Conservation (phyloP, 2,113 vertebrate genomes). For the Rhodinocichla rosea region DNA sequence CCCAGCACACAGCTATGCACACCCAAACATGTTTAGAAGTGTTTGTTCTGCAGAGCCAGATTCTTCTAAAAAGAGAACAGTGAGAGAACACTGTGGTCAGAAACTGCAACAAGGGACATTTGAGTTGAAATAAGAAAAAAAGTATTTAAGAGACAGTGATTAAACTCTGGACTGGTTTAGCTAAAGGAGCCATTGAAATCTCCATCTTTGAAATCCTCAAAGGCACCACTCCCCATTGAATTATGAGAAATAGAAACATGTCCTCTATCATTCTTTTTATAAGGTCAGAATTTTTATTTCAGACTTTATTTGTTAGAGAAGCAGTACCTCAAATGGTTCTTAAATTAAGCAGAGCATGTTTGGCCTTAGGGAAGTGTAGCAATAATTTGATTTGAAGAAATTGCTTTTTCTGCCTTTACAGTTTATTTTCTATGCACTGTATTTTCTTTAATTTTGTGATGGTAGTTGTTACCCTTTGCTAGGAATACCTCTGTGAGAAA, state of each 20-base stretch:
- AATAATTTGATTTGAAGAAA: background rate
- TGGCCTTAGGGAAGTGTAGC: background rate
- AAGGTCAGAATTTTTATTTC: background rate
- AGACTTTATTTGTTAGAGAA: background rate
- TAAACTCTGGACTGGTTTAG: background rate
- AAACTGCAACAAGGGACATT: background rate
- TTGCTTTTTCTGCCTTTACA: background rate
- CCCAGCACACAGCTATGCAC: background rate
- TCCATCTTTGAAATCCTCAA: background rate
- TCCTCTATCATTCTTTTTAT: background rate
- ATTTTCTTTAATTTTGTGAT: background rate
- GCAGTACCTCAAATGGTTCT: background rate
- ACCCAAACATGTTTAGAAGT: background rate
- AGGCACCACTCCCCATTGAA: background rate
- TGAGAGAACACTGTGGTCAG: background rate
- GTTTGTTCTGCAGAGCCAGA: background rate
- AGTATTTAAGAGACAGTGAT: background rate
- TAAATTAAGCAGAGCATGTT: background rate
- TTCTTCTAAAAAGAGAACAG: background rate
- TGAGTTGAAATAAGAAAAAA: background rate
- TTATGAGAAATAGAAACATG: background rate
- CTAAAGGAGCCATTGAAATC: background rate
- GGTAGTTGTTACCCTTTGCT: background rate
- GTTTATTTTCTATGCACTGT: background rate
- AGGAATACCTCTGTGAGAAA: background rate